Base-by-base conservation (phyloP, 2,888 invertebrate species). In the Platycheirus albimanus region DNA sequence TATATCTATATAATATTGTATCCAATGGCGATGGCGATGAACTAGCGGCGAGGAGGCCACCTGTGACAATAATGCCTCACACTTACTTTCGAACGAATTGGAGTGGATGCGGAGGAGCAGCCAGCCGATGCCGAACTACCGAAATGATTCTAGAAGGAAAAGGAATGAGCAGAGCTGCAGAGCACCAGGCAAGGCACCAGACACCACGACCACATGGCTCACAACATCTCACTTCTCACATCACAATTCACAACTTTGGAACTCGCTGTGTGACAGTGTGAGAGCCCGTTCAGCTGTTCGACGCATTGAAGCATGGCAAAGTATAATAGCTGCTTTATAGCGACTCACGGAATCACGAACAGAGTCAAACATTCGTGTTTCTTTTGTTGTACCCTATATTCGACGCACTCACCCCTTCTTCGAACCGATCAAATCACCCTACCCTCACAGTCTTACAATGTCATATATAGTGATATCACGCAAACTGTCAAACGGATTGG, bases 261-360 rank as follows among this genome's bases (percentile, higher is more conserved):
- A 24, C 8, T 33, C 8, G 5, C 7, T 41, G 38, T n/a, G 38
- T 41, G 38, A 41, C 38, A 13, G 38, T 45, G 61, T 30, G 61
- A 45, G 43, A 45, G 43, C n/a, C 8, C 30, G 43, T 66, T 54
- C 69, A 69, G 47, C 24, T 66, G 63, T 71, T 61, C 43, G 20
- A 41, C 63, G 15, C 20, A 45, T 10, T 17, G 36, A 64, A 72
- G 52, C 45, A 30, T 61, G 30, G 17, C n/a, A 30, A n/a, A 30
- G 30, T 10, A 33, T 38, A 38, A 13, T 41, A 13, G 13, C n/a
- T 41, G 13, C 13, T 8, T n/a, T 4, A 36, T 36, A 36, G 8
- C 36, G n/a, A 36, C 8, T 0, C 36, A n/a, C n/a, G n/a, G n/a
- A n/a, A n/a, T n/a, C n/a, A 8, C 11, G 36, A 36, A 36, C 36